These are phyloP conservation scores for Aldrovandia affinis DNA, from an alignment of 2,797 vertebrate genomes.

Conservation along the genomic window DNA sequence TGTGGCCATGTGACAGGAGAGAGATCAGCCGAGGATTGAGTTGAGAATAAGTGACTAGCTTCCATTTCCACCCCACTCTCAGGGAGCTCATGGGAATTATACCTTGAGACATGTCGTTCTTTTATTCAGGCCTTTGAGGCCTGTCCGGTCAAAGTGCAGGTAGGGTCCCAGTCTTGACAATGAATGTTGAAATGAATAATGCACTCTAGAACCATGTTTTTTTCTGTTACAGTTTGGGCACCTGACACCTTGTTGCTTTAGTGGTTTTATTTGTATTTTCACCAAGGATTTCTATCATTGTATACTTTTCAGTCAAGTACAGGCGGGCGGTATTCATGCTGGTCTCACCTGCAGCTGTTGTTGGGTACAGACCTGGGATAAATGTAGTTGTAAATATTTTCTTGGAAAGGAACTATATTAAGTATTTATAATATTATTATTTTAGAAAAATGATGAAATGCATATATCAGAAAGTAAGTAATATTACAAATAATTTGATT, in stretches of 20 bases:
- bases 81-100: constrained; percentile 11
- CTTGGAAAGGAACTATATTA: too few relatives aligned
- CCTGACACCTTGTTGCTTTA: neutral
- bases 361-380: too few relatives aligned
- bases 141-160: neutral
- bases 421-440: too few relatives aligned
- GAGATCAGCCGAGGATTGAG: neutral
- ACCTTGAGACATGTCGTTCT: neutral
- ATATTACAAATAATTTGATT: too few relatives aligned
- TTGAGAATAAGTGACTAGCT: neutral
- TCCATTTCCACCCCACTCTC: constrained; percentile 7
- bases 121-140: neutral
- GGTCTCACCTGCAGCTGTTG: neutral
- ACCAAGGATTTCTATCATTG: neutral
- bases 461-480: too few relatives aligned
- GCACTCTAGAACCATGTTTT: neutral
- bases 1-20: neutral
- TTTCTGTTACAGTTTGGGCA: neutral
- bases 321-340: neutral
- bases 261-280: neutral
- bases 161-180: neutral
- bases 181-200: neutral
- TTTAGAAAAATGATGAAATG: neutral
- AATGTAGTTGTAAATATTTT: too few relatives aligned
- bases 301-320: neutral